phyloP scores from a whole-genome alignment of 2,113 vertebrate species.

The Pseudopodoces humilis region DNA sequence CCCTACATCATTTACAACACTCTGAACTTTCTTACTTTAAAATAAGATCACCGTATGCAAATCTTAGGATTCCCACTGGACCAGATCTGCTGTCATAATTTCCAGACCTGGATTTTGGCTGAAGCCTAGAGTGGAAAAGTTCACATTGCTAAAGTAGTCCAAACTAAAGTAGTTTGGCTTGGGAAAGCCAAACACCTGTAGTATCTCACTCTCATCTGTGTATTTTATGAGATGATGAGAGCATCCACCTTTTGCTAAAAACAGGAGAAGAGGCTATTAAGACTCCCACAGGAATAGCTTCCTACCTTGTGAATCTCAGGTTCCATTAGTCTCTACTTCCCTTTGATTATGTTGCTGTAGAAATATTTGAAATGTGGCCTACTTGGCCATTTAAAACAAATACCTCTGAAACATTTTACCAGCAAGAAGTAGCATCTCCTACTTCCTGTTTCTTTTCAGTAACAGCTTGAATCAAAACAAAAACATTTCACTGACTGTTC shows the following conservation, averaged over 20 bases:
- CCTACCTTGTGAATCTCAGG: background rate
- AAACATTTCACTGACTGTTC: background rate
- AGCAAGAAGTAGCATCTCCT: background rate
- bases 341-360: background rate
- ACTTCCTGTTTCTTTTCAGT: background rate
- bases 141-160: background rate
- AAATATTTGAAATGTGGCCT: background rate
- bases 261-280: background rate
- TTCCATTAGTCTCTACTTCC: conserved; percentile 4
- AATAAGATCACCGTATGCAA: background rate
- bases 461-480: background rate
- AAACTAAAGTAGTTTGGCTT: background rate
- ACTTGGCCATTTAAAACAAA: background rate
- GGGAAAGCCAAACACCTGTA: conserved; percentile 10
- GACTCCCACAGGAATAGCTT: background rate
- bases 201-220: background rate
- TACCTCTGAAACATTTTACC: background rate
- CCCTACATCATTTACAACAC: background rate
- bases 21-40: background rate
- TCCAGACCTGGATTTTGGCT: conserved; percentile 4
- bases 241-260: background rate
- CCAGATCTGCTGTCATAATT: background rate
- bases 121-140: background rate
- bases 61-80: background rate
- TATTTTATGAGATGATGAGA: conserved; percentile 22